phyloP scores from a whole-genome alignment of 2,113 vertebrate genomes.

The Bubalus kerabau region DNA sequence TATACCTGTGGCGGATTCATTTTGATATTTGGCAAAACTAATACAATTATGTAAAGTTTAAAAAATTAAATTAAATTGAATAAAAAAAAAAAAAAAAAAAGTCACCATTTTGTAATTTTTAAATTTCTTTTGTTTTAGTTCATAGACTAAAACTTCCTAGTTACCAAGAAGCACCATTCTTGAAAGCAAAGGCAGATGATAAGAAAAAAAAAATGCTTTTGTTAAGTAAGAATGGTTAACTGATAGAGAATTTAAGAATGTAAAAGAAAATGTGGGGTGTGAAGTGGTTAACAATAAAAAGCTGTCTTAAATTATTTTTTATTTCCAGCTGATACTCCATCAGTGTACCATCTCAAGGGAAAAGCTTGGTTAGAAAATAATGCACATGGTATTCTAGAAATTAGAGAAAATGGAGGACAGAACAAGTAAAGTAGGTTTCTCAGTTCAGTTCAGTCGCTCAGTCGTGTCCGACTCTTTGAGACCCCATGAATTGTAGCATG shows the following conservation, averaged over 20 bases:
- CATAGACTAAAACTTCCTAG: not conserved
- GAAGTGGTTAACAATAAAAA: not conserved
- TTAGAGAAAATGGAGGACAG: not conserved
- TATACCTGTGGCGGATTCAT: too few relatives aligned
- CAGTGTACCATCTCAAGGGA: not conserved
- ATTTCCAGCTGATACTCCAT: not conserved
- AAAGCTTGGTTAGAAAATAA: not conserved
- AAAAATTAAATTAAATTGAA: too few relatives aligned
- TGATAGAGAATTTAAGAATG: not conserved
- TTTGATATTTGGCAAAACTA: too few relatives aligned
- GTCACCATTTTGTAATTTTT: not conserved
- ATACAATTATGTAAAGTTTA: too few relatives aligned
- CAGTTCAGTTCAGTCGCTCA: too few relatives aligned
- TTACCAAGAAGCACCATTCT: not conserved
- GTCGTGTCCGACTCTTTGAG: too few relatives aligned
- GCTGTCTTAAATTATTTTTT: not conserved
- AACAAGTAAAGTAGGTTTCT: not conserved
- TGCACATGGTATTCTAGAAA: not conserved
- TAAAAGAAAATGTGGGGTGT: not conserved
- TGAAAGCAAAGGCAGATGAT: not conserved
- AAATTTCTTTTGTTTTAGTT: not conserved
- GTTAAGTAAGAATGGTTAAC: not conserved
- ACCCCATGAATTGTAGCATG: too few relatives aligned
- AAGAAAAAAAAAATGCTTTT: not conserved
- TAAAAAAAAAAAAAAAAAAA: not conserved